A percentile compares a stretch with the other conserved stretches of the same genome.
Conservation (phyloP, 2,113 vertebrate species). For the Oenanthe oenanthe region DNA sequence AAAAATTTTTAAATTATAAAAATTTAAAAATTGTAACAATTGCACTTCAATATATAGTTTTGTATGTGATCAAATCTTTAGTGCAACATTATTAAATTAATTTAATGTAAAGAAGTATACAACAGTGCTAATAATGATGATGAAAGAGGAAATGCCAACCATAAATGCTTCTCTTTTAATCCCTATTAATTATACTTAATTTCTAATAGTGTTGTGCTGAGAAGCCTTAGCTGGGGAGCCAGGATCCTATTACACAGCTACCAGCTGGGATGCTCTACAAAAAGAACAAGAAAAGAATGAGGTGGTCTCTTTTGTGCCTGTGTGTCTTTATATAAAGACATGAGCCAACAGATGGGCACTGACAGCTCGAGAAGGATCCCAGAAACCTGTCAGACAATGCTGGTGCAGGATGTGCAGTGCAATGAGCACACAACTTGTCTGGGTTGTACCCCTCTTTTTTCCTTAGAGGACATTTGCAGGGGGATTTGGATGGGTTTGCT, state of each 20-base stretch:
- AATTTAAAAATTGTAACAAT: background rate
- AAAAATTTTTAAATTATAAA: background rate
- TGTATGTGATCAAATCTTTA: background rate
- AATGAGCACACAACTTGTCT: background rate
- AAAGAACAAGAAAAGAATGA: background rate
- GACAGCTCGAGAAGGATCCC: background rate
- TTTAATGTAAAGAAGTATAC: background rate
- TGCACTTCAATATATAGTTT: background rate
- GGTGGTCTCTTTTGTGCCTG: background rate
- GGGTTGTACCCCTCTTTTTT: background rate
- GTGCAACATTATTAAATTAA: background rate
- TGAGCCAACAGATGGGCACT: conserved; percentile 20
- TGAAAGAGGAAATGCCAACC: background rate
- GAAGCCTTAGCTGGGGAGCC: background rate
- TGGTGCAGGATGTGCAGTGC: background rate
- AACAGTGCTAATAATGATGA: background rate
- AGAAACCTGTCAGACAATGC: background rate
- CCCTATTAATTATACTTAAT: background rate
- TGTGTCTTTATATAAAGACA: background rate
- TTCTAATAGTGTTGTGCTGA: background rate
- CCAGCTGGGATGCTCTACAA: background rate
- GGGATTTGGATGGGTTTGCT: background rate
- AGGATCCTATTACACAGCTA: background rate
- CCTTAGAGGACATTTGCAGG: background rate
- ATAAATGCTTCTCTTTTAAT: background rate